phyloP scores from a whole-genome alignment of 2,797 vertebrate species.

The Phataginus tricuspis region DNA sequence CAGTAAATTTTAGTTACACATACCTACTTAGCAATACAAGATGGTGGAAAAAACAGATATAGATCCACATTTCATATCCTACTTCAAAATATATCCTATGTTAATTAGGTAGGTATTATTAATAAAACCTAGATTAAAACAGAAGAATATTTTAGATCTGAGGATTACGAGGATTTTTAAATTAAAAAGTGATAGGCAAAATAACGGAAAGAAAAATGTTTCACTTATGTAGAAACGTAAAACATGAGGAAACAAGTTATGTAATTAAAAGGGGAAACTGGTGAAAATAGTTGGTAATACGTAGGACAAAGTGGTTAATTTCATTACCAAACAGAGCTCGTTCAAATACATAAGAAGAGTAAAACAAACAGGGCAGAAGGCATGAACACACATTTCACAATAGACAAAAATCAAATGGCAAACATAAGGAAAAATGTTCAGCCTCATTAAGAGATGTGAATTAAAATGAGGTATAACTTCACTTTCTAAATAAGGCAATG shows the following conservation, averaged over 20 bases:
- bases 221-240: constrained; percentile 34
- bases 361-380: background rate
- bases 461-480: constrained; percentile 61
- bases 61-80: background rate
- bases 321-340: constrained; percentile 12
- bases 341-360: constrained; percentile 45
- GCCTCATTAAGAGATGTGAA: constrained; percentile 58
- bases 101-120: background rate
- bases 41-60: background rate
- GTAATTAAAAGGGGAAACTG: constrained; percentile 26
- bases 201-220: background rate
- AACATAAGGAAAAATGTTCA: constrained; percentile 47
- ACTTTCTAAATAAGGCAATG: background rate
- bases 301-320: constrained; percentile 5
- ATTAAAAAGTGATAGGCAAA: constrained; percentile 27
- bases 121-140: constrained; percentile 27
- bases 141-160: constrained; percentile 21
- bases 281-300: background rate
- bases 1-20: background rate
- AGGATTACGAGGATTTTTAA: constrained; percentile 22
- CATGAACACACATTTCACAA: background rate
- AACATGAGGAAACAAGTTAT: background rate
- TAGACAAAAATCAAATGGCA: constrained; percentile 50
- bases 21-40: constrained; percentile 9
- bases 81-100: background rate